Evolutionary conservation across 2,888 invertebrate genomes (phyloP).

Genomic region (Acanthosoma haemorrhoidale): DNA sequence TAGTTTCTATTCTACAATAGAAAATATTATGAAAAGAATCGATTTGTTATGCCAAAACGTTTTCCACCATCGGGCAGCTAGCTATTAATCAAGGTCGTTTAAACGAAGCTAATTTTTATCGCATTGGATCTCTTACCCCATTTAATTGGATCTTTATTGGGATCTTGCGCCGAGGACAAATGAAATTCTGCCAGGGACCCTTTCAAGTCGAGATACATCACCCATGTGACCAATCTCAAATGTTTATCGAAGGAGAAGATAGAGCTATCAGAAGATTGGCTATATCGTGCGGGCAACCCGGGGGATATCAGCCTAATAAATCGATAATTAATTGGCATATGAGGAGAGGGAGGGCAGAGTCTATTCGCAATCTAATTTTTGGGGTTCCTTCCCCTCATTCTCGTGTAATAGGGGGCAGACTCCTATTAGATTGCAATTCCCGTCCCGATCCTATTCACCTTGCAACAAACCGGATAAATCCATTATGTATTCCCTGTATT

Average conservation of each 20-base stretch:
- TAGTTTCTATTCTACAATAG: too few relatives aligned
- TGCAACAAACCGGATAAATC: background rate
- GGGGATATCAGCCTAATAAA: slow-evolving; percentile 20
- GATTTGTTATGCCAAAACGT: too few relatives aligned
- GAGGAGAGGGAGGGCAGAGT: background rate
- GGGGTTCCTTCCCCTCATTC: background rate
- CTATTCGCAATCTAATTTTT: slow-evolving; percentile 13
- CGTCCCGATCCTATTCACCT: background rate
- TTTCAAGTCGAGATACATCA: background rate
- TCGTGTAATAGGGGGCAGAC: background rate
- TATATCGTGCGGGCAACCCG: background rate
- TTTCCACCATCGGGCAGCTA: too few relatives aligned
- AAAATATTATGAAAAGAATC: too few relatives aligned
- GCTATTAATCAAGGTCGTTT: too few relatives aligned
- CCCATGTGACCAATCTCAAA: background rate
- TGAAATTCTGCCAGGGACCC: background rate
- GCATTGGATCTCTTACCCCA: too few relatives aligned
- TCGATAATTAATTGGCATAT: slow-evolving; percentile 27
- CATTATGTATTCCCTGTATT: too few relatives aligned
- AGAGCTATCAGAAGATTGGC: slow-evolving; percentile 15
- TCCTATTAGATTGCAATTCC: background rate
- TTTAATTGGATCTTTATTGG: background rate
- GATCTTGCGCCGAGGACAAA: background rate
- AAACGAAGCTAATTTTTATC: too few relatives aligned
- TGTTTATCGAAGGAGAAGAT: slow-evolving; percentile 19